Evolutionary conservation across 2,888 invertebrate species (phyloP), one percentile per base, ranked within the genome.

Genomic region (Melipona beecheii): DNA sequence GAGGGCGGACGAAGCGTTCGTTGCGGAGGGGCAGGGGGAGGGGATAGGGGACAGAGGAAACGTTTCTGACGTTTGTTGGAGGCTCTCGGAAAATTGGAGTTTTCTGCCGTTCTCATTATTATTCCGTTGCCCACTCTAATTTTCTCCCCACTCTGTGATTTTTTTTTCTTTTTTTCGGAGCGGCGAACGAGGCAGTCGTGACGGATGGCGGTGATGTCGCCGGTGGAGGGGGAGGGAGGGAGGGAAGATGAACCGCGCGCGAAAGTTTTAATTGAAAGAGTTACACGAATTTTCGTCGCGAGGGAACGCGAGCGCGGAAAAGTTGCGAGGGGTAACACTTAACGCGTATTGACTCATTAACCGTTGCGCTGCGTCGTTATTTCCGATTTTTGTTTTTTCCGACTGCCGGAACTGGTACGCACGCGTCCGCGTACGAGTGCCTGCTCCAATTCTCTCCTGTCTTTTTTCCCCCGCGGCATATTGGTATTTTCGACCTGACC

Each of bases 211-310:
- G 43, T 43, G 43, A 43, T 9, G 43, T 43, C 9, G 43, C 43
- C 9, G 52, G 60, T 17, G 65, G 84, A 73, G 71, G 52, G 66
- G n/a, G n/a, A 4, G 3, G 1, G 2, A 0, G 19, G 31, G 81
- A 66, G 71, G 52, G 66, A 88, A 81, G 87, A 87, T 82, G 85
- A 88, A 85, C 81, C 84, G 83, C 78, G 86, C 75, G 80, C 75
- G 81, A 89, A 90, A 90, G 84, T 89, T 90, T 89, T 89, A 90
- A 90, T 90, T 90, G 89, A 87, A 90, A 90, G 89, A 90, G 89
- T 89, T 89, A 83, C 81, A 82, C 79, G 81, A 84, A 89, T 86
- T 85, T 84, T 87, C 72, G 72, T 43, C 65, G 75, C 71, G 65
- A 52, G 80, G 78, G 66, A 68, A 73, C 68, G 78, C 58, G 70